Base-by-base conservation (phyloP, 2,888 invertebrate species). In the Teinopalpus imperialis region DNA sequence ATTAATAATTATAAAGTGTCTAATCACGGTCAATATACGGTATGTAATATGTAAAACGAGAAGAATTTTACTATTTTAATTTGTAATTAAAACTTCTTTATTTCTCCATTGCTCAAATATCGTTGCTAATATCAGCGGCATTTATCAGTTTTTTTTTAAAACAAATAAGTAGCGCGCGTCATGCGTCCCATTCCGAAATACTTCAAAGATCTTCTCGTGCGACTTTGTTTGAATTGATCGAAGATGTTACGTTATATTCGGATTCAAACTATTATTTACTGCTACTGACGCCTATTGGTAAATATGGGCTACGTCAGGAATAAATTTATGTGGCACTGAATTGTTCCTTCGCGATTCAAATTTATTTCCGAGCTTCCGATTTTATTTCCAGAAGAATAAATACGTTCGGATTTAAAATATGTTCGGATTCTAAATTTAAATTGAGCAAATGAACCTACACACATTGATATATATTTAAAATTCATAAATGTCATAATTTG, bases 251-350 rank as follows among this genome's bases (percentile, higher is more conserved):
- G 12, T 35, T 14, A 14, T 27, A 43, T 13, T 18, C 20, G 7
- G 6, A 32, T 8, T 14, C 1, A 20, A 18, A 7, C 23, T 6
- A 14, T 36, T 26, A 36, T 24, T 36, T 14, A 24, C 8, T 10
- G 24, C 10, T 14, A 8, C 24, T 10, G 6, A 41, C 20, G 21
- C 10, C 20, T 27, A 27, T 35, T 23, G 29, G 21, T 23, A 10
- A 29, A 35, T 35, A 16, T n/a, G 13, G n/a, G 6, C n/a, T 42
- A 43, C 34, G 27, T 23, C 21, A 29, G 16, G 9, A 2, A 14
- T 43, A 29, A 35, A 35, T 35, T 27, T 35, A 35, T 43, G 20
- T 21, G 43, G 13, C 43, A 43, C 7, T 35, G 14, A 35, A 14
- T 27, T 21, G 35, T 42, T 27, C 14, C 13, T 13, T 35, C 6